Base-by-base conservation (phyloP, 2,888 invertebrate genomes). In the Salpingus planirostris region DNA sequence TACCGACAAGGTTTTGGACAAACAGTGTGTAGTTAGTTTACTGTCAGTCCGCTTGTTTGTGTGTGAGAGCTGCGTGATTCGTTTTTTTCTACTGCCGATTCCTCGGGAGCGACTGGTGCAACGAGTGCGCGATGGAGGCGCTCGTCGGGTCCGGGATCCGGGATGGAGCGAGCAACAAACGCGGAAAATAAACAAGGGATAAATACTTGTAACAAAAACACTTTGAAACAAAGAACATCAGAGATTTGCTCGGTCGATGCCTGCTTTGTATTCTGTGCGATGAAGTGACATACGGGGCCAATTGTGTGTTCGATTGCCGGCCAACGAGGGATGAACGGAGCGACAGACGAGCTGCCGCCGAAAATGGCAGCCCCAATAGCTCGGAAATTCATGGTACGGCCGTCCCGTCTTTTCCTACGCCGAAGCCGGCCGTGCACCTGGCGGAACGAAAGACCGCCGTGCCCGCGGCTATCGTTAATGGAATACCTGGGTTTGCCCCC, bases 261-360 rank as follows among this genome's bases (percentile, higher is more conserved):
- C 44, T 52, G 52, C 51, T 55, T 55, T 54, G 54, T 55, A 57
- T 57, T 53, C 57, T 44, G 46, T 36, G 46, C 50, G 49, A 52
- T 50, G 50, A 49, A 50, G 50, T 54, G 51, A 54, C 57, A 53
- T 54, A 55, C 54, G 54, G 52, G 52, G 49, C 48, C 53, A 53
- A 55, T 56, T 55, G 52, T 52, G 48, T 52, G 55, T 54, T 55
- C 53, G 52, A 54, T 53, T 54, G 51, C 49, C 44, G 47, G 42
- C 47, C 52, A 51, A 48, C 50, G 46, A 50, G 50, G 49, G 52
- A 34, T 43, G 40, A 43, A 43, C 40, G 40, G 37, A 41, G 39
- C 38, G 43, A 43, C 43, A 43, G 43, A 43, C 39, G 34, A 40
- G 35, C 38, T 36, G 40, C 38, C 36, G 43, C 36, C 40, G 37